Evolutionary conservation across 2,888 invertebrate species (phyloP), one percentile per base, ranked within the genome.

Genomic region (Caenorhabditis becei): DNA sequence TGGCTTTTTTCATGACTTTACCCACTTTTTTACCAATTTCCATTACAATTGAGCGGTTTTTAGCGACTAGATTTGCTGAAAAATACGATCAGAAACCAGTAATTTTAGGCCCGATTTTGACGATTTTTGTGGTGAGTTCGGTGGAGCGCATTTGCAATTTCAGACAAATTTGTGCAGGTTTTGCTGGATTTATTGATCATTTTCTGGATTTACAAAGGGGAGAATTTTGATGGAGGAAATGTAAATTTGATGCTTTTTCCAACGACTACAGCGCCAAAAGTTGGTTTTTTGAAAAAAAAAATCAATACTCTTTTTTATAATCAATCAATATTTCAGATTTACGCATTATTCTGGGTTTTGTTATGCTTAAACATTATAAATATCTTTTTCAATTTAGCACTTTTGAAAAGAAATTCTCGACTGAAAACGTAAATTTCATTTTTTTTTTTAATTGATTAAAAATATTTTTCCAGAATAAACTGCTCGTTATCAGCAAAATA

Each of bases 11-110:
- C 10, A 61, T 67, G 61, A 37, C 67, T 4, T n/a, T 61, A 2
- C 49, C 66, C 4, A 66, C 51, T 7, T 51, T 75, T 44, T 75
- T 75, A 11, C 75, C 75, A 1, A 66, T 67, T 37, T 59, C 61
- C 1, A 67, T 75, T 1, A 66, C 75, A 16, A 61, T 67, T 35
- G 75, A 75, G 51, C 18, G 75, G 28, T 61, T 66, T 61, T 24
- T 58, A 7, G 75, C 75, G 32, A 61, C 44, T 3, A 67, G 47
- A 67, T 32, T 37, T 0, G 61, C 61, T 3, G 37, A 67, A 14
- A 26, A 23, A 41, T 75, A 75, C 26, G 75, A 75, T 14, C 59
- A 53, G 18, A 66, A 26, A 11, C 4, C 2, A 10, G 51, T 66
- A 18, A 7, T 59, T 20, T 7, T 53, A 18, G 75, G 75, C 1